Base-by-base conservation (phyloP, 1,140 invertebrate genomes). In the Cepaea nemoralis region DNA sequence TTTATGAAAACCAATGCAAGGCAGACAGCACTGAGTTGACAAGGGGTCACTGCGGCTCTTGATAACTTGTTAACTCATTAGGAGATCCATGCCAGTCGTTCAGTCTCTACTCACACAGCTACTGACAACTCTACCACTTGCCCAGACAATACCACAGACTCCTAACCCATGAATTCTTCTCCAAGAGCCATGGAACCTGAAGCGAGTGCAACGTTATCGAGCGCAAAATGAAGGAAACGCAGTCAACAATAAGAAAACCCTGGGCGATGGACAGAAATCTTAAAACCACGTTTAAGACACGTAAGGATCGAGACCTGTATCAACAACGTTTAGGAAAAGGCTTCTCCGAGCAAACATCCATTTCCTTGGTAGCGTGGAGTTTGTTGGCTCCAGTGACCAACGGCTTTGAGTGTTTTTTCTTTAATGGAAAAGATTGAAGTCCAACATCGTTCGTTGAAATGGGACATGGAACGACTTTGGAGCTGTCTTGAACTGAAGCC, bases 291-390 rank as follows among this genome's bases (percentile, higher is more conserved):
- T 31, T 31, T 12, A 31, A 6, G 59, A 63, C 59, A 63, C 59
- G 59, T 6, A 63, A 31, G 27, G 59, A 63, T 27, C 59, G 59
- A 31, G 3, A 10, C 27, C 59, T 63, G 59, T 63, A 63, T 63
- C 59, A 63, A 63, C 59, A 63, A 63, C 27, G 59, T 63, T 63
- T 63, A 63, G 59, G 59, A 63, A 22, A 63, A 63, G 59, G 59
- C 59, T 63, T 63, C 59, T 63, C 27, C 8, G 22, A 6, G 59
- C 33, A 63, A 63, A 63, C 59, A 63, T 31, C 59, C 59, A 63
- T 63, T 63, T 63, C 59, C 59, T 63, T 22, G 59, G 59, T 22
- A 63, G 59, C 59, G 22, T 6, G 5, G 59, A 27, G n/a, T 63
- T 63, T 63, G 59, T 63, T 63, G 59, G 33, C 59, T 31, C 59